These are phyloP conservation scores for Heliconius nattereri DNA, from an alignment of 1,140 invertebrate genomes.

Conservation along the genomic window DNA sequence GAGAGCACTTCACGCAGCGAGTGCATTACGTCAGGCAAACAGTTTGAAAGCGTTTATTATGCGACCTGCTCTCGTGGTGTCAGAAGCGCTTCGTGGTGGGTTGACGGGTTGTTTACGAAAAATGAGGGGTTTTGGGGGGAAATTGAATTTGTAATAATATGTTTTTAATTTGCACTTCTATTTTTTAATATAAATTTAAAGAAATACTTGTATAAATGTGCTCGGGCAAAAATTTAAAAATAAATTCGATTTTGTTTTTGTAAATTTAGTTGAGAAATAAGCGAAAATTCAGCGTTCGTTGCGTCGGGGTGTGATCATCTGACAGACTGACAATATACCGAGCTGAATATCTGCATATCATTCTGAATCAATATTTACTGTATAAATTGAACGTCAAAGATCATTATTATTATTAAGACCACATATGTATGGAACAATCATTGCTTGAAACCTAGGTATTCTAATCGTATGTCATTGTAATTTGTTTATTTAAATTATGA, in stretches of 20 bases:
- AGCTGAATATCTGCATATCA: neutral
- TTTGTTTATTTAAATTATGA: too few species aligned
- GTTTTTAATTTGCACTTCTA: too few species aligned
- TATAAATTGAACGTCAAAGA: neutral
- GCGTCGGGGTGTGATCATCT: neutral
- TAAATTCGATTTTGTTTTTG: neutral
- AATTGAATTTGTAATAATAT: too few species aligned
- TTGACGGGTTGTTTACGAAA: neutral
- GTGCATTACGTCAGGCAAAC: slow-evolving; percentile 37
- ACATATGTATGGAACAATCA: too few species aligned
- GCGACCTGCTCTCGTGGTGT: slow-evolving; percentile 10
- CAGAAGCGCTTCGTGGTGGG: neutral
- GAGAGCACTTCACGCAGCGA: slow-evolving; percentile 29
- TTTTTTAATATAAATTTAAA: neutral
- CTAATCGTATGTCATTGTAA: too few species aligned
- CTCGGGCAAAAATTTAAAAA: neutral
- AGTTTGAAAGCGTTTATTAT: slow-evolving; percentile 37
- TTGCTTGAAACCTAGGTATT: too few species aligned
- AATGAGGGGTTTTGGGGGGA: neutral
- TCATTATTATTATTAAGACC: neutral
- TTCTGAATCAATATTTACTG: neutral
- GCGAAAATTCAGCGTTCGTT: neutral
- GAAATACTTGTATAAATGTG: neutral
- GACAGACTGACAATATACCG: neutral
- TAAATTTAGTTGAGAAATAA: neutral